Conservation (phyloP, 2,113 vertebrate species). For the Lophius piscatorius region DNA sequence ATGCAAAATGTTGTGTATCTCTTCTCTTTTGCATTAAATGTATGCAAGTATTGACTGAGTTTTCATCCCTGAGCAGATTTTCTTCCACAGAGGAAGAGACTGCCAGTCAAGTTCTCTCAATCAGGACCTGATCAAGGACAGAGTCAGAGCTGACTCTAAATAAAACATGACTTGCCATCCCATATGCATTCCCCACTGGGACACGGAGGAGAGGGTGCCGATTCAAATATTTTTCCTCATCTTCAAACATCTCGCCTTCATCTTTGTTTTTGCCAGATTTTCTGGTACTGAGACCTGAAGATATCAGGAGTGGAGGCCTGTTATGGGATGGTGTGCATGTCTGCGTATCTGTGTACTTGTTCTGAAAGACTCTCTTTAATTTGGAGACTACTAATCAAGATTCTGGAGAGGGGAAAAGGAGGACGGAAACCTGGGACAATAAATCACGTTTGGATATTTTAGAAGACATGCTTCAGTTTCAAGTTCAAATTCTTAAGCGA, state of each 20-base stretch:
- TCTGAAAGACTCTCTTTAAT: constrained; percentile 13
- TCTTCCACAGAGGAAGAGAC: constrained; percentile 22
- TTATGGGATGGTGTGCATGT: constrained; percentile 3
- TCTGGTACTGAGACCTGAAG: constrained; percentile 47
- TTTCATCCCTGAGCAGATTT: constrained; percentile 39
- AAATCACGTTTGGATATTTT: constrained; percentile 1
- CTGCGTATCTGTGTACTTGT: constrained; percentile 17
- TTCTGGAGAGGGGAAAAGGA: background rate
- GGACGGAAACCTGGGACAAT: background rate
- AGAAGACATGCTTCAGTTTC: background rate
- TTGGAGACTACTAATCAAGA: constrained; percentile 1
- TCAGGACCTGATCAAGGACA: constrained; percentile 77
- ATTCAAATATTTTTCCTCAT: constrained; percentile 67
- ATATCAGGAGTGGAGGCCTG: constrained; percentile 23
- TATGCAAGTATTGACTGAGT: constrained; percentile 23
- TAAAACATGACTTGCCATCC: constrained; percentile 75
- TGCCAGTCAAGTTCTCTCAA: constrained; percentile 62
- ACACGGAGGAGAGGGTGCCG: constrained; percentile 40
- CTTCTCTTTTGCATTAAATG: constrained; percentile 21
- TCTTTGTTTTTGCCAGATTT: constrained; percentile 48
- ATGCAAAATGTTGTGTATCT: constrained; percentile 3
- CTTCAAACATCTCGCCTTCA: constrained; percentile 67
- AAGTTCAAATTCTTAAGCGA: too few relatives aligned
- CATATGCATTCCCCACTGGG: constrained; percentile 64
- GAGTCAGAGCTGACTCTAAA: constrained; percentile 68